Evolutionary conservation across 1,140 invertebrate species (phyloP), one percentile per base, ranked within the genome.

Genomic region (Drosophila aff.): DNA sequence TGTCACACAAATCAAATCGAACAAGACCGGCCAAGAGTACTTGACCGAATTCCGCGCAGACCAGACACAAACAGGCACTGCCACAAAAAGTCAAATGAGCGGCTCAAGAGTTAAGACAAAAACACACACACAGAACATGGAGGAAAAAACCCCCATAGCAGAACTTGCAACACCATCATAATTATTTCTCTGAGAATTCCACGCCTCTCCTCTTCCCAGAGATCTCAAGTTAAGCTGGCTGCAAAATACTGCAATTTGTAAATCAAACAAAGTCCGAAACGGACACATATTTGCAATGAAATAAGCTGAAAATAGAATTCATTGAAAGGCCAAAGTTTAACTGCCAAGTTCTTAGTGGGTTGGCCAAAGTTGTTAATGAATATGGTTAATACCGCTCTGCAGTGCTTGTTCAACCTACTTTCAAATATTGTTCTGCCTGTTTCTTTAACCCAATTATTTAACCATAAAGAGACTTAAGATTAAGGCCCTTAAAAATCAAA

Each of bases 1-100:
- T 89, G 84, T 81, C 85, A 84, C 84, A 89, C 84, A 90, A 89
- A 84, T 87, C 84, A 87, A 75, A 83, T 67, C 77, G 67, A 84
- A 89, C 79, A 76, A 80, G 79, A 84, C 58, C 59, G 58, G 28
- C 52, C 79, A 64, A 68, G 76, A 89, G 85, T 89, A 90, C 85
- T 89, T 89, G 84, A 89, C 84, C 84, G 84, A 89, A 89, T 89
- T 89, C 84, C 85, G 71, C 31, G 43, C 67, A 61, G 68, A 73
- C 71, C 60, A 73, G 40, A 60, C 43, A 73, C 63, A 38, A 68
- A 71, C 67, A 71, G 40, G n/a, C 47, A 52, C 38, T 52, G 46
- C 66, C 61, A 63, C 40, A 72, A 59, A 69, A 71, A 73, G 43
- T 33, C 31, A n/a, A 72, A 60, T 72, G 46, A 43, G 44, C 31